A percentile compares a stretch with the other conserved stretches of the same genome.
Conservation (phyloP, 2,113 vertebrate species). For the Neolamprologus devosi region DNA sequence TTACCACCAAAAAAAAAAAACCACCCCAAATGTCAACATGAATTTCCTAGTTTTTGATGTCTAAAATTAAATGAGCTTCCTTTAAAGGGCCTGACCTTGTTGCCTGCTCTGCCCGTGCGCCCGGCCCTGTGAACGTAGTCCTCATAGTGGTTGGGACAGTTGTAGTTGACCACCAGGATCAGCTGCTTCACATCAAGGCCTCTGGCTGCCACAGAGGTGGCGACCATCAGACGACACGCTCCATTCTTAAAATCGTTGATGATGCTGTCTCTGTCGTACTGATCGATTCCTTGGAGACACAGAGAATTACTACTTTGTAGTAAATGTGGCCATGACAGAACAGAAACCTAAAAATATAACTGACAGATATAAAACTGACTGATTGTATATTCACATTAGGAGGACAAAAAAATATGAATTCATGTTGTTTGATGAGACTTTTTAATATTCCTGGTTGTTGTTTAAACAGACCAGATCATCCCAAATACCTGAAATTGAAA, state of each 20-base stretch:
- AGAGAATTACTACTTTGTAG: background rate
- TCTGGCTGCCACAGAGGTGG: constrained; percentile 92
- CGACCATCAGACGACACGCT: constrained; percentile 91
- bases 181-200: constrained; percentile 96
- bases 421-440: background rate
- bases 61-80: background rate
- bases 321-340: background rate
- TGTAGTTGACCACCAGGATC: constrained; percentile 95
- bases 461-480: background rate
- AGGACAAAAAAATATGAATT: background rate
- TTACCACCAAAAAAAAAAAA: background rate
- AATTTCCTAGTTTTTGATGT: background rate
- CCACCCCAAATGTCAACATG: background rate
- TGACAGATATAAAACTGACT: background rate
- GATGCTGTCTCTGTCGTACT: constrained; percentile 97
- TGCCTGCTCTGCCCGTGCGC: constrained; percentile 91
- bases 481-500: background rate
- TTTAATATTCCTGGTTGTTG: background rate
- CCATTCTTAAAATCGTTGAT: constrained; percentile 98
- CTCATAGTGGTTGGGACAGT: constrained; percentile 97
- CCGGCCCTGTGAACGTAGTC: constrained; percentile 97
- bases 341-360: background rate
- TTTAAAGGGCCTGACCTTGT: constrained; percentile 74
- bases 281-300: constrained; percentile 83
- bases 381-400: background rate